Evolutionary conservation across 1,140 invertebrate genomes (phyloP).

Genomic region (Saxidomus purpurata): DNA sequence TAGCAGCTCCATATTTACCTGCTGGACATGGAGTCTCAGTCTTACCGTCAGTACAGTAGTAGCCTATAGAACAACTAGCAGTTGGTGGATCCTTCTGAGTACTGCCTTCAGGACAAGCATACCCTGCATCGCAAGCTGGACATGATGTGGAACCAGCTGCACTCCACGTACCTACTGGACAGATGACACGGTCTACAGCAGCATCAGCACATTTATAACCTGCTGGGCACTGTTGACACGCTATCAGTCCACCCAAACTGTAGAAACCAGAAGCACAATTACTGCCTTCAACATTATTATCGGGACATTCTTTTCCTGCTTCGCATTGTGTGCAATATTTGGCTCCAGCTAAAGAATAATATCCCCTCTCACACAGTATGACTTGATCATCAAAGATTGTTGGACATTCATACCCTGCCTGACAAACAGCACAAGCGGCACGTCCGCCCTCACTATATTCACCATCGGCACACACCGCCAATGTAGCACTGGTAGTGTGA

Average conservation of each 20-base stretch:
- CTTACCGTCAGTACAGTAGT: constrained; percentile 81
- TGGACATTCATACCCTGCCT: constrained; percentile 83
- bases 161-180: constrained; percentile 80
- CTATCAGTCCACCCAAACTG: constrained; percentile 78
- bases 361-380: constrained; percentile 76
- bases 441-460: constrained; percentile 78
- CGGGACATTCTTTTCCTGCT: constrained; percentile 81
- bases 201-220: constrained; percentile 78
- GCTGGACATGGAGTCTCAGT: constrained; percentile 75
- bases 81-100: constrained; percentile 73
- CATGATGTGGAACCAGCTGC: constrained; percentile 70
- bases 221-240: constrained; percentile 81
- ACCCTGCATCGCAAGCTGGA: constrained; percentile 78
- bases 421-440: constrained; percentile 78
- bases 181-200: constrained; percentile 74
- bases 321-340: constrained; percentile 79
- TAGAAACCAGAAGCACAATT: constrained; percentile 79
- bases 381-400: constrained; percentile 74
- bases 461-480: constrained; percentile 76
- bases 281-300: constrained; percentile 71
- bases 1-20: constrained; percentile 80
- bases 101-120: constrained; percentile 82
- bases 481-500: constrained; percentile 67
- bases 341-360: constrained; percentile 76
- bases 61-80: constrained; percentile 79